Evolutionary conservation across 2,797 vertebrate species (phyloP), one percentile per base, ranked within the genome.

Genomic region (Nannoperca australis): DNA sequence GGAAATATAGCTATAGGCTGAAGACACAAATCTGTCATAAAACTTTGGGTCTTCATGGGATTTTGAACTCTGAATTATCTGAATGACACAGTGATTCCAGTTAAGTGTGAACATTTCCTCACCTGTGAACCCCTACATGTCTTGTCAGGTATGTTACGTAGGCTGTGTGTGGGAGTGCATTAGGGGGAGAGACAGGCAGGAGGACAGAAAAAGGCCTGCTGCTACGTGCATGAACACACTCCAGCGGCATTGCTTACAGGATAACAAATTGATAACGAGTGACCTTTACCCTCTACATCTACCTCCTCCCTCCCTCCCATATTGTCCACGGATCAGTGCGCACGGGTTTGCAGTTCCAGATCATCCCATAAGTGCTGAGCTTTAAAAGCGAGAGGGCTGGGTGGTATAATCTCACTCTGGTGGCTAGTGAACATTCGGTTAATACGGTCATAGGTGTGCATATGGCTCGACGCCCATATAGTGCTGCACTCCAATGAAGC

Each of bases 311-410:
- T 70, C 74, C 64, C 71, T 50, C 56, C 54, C 70, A 77, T 72
- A 88, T 87, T 82, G 78, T 83, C 70, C 24, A 51, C 20, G 82
- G 89, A 90, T 92, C 88, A 92, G 84, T 38, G 89, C 67, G 0
- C 50, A 65, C 63, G 76, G 56, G 53, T 80, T 73, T 81, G 67
- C 62, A 12, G 81, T 87, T 86, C 71, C 80, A 76, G 60, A 85
- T 88, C 84, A 89, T 89, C 83, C 81, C 67, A 22, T 83, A 88
- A 91, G 75, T 91, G 91, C 89, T 89, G 86, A 88, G 73, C 82
- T 85, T 72, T 83, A 71, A 84, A 88, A 85, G 68, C 14, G 32
- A 82, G 73, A 65, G 80, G 60, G 64, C 56, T 6, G 42, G 61
- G 55, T 34, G 66, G 68, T 63, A 47, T 88, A 89, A 91, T 91